A percentile compares a stretch with the other conserved stretches of the same genome.
phyloP scores from a whole-genome alignment of 2,113 vertebrate genomes.

The Trachemys scripta region DNA sequence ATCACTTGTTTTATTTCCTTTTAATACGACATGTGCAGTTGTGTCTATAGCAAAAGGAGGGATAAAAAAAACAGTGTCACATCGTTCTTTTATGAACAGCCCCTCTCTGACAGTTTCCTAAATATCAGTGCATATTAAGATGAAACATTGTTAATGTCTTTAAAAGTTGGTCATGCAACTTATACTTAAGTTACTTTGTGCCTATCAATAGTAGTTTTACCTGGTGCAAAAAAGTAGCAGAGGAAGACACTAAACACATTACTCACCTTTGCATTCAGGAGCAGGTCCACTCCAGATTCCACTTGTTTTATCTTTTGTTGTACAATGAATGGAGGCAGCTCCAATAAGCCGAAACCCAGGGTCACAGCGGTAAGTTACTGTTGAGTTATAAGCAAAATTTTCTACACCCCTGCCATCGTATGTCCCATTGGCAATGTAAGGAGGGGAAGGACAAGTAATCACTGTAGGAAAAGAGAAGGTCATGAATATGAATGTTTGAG shows the following conservation, averaged over 20 bases:
- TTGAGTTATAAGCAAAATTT: constrained; percentile 27
- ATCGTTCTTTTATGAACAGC: accelerated
- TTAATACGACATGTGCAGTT: not conserved
- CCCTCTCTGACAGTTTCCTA: accelerated
- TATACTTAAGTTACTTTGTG: accelerated
- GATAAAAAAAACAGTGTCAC: accelerated
- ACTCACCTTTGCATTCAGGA: constrained; percentile 67
- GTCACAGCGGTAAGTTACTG: constrained; percentile 68
- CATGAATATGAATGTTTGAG: not conserved
- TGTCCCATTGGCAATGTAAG: constrained; percentile 55
- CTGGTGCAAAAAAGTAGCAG: not conserved
- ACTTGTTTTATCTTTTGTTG: not conserved
- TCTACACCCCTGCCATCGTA: not conserved
- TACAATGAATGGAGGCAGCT: constrained; percentile 20
- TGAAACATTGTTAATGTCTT: not conserved
- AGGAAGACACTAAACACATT: not conserved
- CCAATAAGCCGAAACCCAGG: constrained; percentile 51
- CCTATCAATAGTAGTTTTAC: not conserved
- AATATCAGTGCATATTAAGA: not conserved
- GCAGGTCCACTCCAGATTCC: constrained; percentile 59
- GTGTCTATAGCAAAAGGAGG: not conserved
- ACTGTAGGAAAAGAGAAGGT: constrained; percentile 33
- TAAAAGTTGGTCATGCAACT: accelerated
- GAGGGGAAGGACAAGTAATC: constrained; percentile 57
- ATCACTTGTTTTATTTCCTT: accelerated